Evolutionary conservation across 2,888 invertebrate species (phyloP), one percentile per base, ranked within the genome.

Genomic region (Ophion slaviceki): DNA sequence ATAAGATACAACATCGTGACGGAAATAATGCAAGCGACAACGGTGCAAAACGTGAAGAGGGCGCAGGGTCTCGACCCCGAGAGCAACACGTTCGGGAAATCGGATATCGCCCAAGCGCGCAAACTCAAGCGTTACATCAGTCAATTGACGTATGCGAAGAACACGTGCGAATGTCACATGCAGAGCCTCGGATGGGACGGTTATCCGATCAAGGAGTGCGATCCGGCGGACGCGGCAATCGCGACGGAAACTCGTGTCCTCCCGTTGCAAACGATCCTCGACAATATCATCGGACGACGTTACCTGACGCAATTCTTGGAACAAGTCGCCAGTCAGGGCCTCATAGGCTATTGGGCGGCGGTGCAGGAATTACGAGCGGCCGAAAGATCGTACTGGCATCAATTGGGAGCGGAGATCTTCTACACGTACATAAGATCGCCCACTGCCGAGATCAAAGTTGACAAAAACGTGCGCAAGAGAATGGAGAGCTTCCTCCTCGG

Each of bases 1-100:
- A 97, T 98, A 93, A 97, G 97, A 88, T 97, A 97, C 90, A 97
- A 97, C 90, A 98, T 98, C 88, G 97, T 98, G 6, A 97, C 97
- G 67, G 98, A 98, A 95, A 97, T 98, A 89, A 98, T 98, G 97
- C 98, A 98, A 95, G 98, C 98, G 0, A 98, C 98, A 20, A 98
- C 98, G 1, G 95, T 98, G 88, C 98, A 98, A 94, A 98, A 98
- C 92, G 95, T 98, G 85, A 98, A 98, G 94, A 95, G 98, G 89
- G 96, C 97, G 7, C 97, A 97, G 94, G 98, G 97, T 68, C 95
- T 96, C 61, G 97, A 97, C 91, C 95, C 96, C 62, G 97, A 97
- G 75, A 93, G 90, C 79, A 92, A 92, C 88, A 92, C 94, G 0
- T 94, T 96, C 88, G 94, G 96, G 79, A 97, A 98, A 89, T 97